phyloP scores from a whole-genome alignment of 1,140 invertebrate species.

The Formica exsecta region DNA sequence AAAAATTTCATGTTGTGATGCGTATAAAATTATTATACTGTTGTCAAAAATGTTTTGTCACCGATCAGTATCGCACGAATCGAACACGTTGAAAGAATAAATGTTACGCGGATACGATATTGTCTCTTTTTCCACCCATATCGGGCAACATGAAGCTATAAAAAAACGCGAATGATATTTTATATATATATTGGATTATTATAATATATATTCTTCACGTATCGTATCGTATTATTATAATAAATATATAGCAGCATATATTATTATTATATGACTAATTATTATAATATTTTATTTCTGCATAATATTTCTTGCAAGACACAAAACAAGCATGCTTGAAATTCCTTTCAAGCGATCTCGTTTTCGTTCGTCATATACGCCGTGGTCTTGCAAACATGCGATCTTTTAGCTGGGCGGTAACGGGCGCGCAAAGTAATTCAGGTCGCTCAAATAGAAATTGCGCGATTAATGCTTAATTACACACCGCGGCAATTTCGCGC shows the following conservation, averaged over 20 bases:
- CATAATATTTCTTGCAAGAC: not conserved
- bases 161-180: not conserved
- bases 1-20: not conserved
- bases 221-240: too few species aligned
- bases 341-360: not conserved
- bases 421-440: conserved; percentile 49
- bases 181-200: not conserved
- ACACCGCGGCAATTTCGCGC: conserved; percentile 34
- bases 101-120: not conserved
- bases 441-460: conserved; percentile 49
- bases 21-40: conserved; percentile 2
- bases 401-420: not conserved
- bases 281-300: too few species aligned
- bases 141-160: not conserved
- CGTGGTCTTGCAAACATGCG: conserved; percentile 12
- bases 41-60: conserved; percentile 1
- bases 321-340: not conserved
- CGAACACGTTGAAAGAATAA: not conserved
- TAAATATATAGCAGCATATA: too few species aligned
- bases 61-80: not conserved
- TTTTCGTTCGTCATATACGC: conserved; percentile 7
- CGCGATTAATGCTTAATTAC: conserved; percentile 60
- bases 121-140: not conserved
- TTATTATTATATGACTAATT: too few species aligned
- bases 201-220: not conserved